Evolutionary conservation across 2,113 vertebrate species (phyloP).

Genomic region (Pluvialis apricaria): DNA sequence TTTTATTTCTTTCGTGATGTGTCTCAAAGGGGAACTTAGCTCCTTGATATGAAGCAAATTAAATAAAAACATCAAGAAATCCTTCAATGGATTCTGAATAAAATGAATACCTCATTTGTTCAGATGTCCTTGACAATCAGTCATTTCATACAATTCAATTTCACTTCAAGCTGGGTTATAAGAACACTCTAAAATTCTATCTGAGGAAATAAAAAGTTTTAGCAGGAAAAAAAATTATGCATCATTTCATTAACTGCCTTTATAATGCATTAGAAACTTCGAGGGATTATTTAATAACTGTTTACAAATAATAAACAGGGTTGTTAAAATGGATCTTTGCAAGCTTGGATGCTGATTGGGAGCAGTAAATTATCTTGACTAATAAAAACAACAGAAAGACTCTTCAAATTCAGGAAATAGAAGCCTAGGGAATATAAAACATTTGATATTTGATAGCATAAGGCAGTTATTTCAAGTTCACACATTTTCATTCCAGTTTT

Average conservation of each 20-base stretch:
- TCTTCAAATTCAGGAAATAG: neutral
- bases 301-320: conserved; percentile 40
- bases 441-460: neutral
- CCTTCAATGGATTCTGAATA: conserved; percentile 56
- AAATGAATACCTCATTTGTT: conserved; percentile 66
- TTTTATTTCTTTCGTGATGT: conserved; percentile 63
- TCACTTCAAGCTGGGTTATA: conserved; percentile 50
- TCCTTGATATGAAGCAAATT: conserved; percentile 63
- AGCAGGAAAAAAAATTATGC: neutral
- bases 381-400: neutral
- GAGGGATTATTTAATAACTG: conserved; percentile 45
- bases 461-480: neutral
- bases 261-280: conserved; percentile 21
- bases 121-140: conserved; percentile 64
- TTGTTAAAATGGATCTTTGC: neutral
- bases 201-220: conserved; percentile 52
- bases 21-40: conserved; percentile 58
- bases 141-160: conserved; percentile 62
- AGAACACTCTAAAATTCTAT: conserved; percentile 63
- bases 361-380: neutral
- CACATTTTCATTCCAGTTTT: neutral
- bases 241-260: conserved; percentile 45
- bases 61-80: conserved; percentile 70
- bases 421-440: neutral
- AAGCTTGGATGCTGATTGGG: neutral